phyloP scores from a whole-genome alignment of 2,113 vertebrate species.

The Caranx melampygus region DNA sequence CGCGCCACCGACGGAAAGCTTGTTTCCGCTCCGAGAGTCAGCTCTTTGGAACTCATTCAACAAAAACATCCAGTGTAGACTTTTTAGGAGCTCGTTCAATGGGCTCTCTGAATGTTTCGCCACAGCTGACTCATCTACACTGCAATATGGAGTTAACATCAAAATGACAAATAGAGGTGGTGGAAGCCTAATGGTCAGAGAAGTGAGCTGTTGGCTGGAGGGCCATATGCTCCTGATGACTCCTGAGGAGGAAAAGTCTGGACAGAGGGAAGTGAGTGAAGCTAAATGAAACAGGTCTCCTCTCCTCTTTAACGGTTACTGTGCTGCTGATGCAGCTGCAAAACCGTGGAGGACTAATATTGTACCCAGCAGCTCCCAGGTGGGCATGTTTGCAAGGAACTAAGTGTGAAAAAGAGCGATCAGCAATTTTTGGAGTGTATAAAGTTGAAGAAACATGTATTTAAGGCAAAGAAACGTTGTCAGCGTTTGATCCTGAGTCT shows the following conservation, averaged over 20 bases:
- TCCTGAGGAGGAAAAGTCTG: conserved; percentile 21
- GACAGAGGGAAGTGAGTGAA: conserved; percentile 30
- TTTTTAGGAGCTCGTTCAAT: conserved; percentile 62
- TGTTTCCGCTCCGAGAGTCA: conserved; percentile 61
- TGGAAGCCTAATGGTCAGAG: conserved; percentile 50
- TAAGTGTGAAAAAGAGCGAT: conserved; percentile 21
- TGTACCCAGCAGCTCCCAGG: conserved; percentile 37
- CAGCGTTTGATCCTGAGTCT: conserved; percentile 30
- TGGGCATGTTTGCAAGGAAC: conserved; percentile 33
- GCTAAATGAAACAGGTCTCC: conserved; percentile 28
- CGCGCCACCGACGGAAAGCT: conserved; percentile 43
- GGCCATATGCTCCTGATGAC: conserved; percentile 37
- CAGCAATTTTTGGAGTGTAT: conserved; percentile 36
- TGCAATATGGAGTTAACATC: conserved; percentile 59
- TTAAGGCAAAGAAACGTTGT: conserved; percentile 35
- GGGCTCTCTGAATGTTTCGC: conserved; percentile 55
- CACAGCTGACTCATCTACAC: conserved; percentile 66
- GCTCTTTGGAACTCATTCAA: conserved; percentile 72
- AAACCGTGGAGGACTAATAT: conserved; percentile 41
- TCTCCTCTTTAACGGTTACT: conserved; percentile 11
- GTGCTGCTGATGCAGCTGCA: conserved; percentile 44
- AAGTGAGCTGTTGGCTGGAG: conserved; percentile 27
- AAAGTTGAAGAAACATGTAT: conserved; percentile 33
- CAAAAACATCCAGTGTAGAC: conserved; percentile 66
- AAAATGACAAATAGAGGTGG: conserved; percentile 58